These are phyloP conservation scores for Pogona vitticeps DNA, from an alignment of 2,113 vertebrate species.

Conservation along the genomic window DNA sequence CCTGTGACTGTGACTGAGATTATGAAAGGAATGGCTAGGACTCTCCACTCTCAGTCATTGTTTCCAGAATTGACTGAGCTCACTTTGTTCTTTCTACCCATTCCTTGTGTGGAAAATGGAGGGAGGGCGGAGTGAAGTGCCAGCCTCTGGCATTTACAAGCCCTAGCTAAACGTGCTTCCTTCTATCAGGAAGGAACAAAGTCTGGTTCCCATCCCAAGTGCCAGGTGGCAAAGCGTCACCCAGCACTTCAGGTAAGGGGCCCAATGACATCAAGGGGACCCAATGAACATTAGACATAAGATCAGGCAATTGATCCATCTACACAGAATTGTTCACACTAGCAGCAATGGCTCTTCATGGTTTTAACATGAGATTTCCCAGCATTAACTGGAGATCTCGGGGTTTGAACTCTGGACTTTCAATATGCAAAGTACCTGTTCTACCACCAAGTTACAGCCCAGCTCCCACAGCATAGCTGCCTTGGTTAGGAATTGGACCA, in stretches of 20 bases:
- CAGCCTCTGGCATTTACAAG: no score
- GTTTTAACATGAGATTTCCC: neutral
- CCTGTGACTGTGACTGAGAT: neutral
- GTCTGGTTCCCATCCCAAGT: neutral
- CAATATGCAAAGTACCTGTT: no score
- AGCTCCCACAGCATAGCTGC: no score
- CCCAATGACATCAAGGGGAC: neutral
- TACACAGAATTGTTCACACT: neutral
- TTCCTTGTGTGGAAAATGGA: neutral
- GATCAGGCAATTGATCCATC: neutral
- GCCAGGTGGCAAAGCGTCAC: neutral
- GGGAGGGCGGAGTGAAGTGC: no score
- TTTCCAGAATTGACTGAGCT: neutral
- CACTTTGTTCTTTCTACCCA: neutral
- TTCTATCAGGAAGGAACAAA: neutral
- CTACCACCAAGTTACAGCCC: no score
- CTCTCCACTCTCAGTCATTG: neutral
- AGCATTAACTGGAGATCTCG: no score
- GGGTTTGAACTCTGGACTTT: no score
- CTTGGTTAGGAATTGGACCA: no score
- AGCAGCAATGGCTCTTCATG: neutral
- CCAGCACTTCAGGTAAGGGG: no score
- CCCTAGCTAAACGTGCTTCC: neutral
- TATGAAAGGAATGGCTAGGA: neutral
- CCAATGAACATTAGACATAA: neutral